These are phyloP conservation scores for Lontra canadensis DNA, from an alignment of 2,113 vertebrate genomes.

Conservation along the genomic window DNA sequence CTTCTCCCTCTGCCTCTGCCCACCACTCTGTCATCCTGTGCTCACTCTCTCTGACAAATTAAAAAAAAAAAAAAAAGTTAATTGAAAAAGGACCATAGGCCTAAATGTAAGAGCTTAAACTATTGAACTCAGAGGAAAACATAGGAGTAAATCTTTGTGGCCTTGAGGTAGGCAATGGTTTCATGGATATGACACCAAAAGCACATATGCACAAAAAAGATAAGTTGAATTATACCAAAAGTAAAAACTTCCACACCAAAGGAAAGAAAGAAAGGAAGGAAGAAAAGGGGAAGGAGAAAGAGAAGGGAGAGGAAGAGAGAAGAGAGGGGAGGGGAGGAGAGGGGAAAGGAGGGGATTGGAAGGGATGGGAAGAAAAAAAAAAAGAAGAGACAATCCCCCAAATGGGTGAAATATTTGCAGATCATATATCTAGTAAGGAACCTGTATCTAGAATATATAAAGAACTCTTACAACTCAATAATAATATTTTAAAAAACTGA, in stretches of 20 bases:
- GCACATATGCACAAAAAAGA: background rate
- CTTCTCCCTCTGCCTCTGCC: too few species aligned
- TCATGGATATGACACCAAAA: background rate
- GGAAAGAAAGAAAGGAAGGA: background rate
- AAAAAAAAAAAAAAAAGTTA: too few species aligned
- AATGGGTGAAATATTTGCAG: background rate
- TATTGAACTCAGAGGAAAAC: background rate
- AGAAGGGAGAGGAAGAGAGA: background rate
- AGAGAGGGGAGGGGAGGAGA: background rate
- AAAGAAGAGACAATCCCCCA: background rate
- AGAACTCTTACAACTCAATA: conserved; percentile 26
- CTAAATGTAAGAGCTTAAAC: conserved; percentile 3
- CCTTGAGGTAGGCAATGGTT: background rate
- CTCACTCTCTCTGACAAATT: too few species aligned
- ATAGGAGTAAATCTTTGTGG: background rate
- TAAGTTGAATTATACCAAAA: conserved; percentile 18
- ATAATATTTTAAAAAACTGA: background rate
- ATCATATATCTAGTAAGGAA: background rate
- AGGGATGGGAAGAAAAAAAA: too few species aligned
- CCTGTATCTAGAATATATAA: conserved; percentile 2
- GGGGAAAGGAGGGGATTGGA: accelerated
- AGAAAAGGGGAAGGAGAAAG: background rate
- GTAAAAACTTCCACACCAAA: background rate
- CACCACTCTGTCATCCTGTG: too few species aligned
- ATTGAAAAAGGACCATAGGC: background rate